A percentile compares a stretch with the other conserved stretches of the same genome.
phyloP scores from a whole-genome alignment of 2,888 invertebrate genomes.

The Nineta flava region DNA sequence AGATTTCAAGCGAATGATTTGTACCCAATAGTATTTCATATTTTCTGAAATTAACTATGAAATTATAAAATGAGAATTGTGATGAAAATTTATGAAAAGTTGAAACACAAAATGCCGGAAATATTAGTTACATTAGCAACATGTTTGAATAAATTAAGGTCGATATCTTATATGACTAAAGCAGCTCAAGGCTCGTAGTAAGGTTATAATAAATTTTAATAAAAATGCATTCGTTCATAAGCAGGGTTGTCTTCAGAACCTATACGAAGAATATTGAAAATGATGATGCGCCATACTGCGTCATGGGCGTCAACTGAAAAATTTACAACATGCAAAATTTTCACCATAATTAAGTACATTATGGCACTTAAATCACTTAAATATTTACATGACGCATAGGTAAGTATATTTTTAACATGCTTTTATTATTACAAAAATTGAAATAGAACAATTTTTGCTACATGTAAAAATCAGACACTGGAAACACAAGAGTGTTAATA shows the following conservation, averaged over 20 bases:
- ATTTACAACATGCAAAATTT: not conserved
- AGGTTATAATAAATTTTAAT: not conserved
- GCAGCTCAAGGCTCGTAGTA: not conserved
- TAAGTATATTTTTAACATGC: not conserved
- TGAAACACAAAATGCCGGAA: not conserved
- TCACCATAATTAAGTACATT: not conserved
- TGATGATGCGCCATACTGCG: conserved; percentile 3
- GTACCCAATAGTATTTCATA: too few species aligned
- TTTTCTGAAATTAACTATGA: too few species aligned
- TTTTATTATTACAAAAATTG: too few species aligned
- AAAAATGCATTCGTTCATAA: too few species aligned
- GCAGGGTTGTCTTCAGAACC: not conserved
- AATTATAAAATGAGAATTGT: too few species aligned
- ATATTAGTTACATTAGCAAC: not conserved
- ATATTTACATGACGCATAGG: not conserved
- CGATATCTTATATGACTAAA: not conserved
- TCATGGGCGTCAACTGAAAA: conserved; percentile 3
- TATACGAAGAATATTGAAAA: not conserved
- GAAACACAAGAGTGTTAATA: too few species aligned
- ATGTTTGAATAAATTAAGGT: not conserved
- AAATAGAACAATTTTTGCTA: too few species aligned
- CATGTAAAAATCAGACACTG: too few species aligned
- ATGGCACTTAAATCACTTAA: not conserved
- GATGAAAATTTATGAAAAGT: too few species aligned
- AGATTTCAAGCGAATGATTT: too few species aligned